Evolutionary conservation across 2,113 vertebrate species (phyloP).

Genomic region (Porphyrio hochstetteri): DNA sequence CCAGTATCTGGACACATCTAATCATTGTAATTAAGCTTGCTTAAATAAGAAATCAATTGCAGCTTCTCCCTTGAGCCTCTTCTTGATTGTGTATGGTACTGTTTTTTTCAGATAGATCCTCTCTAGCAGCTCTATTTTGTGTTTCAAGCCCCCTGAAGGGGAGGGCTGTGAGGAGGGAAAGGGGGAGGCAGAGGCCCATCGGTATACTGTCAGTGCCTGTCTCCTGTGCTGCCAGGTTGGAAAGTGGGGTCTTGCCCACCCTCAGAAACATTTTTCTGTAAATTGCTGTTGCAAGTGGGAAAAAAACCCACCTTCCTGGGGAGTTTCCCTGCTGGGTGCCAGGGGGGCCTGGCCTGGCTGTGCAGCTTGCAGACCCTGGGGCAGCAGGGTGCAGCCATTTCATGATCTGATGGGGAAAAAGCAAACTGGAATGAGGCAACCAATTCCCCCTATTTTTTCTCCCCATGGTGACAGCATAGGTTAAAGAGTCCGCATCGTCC

Average conservation of each 20-base stretch:
- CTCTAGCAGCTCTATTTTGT: background rate
- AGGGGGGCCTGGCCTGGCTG: background rate
- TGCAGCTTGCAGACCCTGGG: background rate
- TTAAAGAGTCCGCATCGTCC: background rate
- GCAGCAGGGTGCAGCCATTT: background rate
- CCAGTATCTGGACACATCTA: background rate
- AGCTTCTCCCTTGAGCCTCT: background rate
- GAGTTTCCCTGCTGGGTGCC: background rate
- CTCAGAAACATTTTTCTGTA: background rate
- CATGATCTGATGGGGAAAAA: background rate
- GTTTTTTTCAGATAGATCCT: background rate
- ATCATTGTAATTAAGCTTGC: background rate
- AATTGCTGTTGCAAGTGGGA: background rate
- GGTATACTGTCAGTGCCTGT: background rate
- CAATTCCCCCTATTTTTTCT: background rate
- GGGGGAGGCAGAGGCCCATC: background rate
- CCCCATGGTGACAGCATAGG: background rate
- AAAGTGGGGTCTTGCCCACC: background rate
- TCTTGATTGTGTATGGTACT: fast-evolving
- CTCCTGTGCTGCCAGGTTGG: background rate
- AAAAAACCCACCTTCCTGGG: background rate
- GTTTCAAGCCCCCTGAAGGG: background rate
- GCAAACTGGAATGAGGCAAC: fast-evolving
- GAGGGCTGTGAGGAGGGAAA: background rate
- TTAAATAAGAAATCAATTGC: background rate